Conservation (phyloP, 2,797 vertebrate genomes). For the Onychomys leucogaster region DNA sequence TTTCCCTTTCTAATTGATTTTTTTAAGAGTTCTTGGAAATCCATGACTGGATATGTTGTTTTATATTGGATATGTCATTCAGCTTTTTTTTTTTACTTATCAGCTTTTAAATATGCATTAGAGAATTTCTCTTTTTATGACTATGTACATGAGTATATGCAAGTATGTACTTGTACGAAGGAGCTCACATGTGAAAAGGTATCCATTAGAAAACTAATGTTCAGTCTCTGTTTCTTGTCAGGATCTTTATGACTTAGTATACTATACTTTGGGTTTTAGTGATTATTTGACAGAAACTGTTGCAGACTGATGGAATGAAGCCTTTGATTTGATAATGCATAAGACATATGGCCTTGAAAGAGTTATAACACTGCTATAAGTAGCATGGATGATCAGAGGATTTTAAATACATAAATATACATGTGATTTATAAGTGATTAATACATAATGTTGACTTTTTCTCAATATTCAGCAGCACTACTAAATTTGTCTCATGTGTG, state of each 20-base stretch:
- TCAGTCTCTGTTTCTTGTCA: neutral
- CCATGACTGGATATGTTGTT: neutral
- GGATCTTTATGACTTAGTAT: neutral
- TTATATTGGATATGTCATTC: neutral
- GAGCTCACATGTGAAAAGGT: neutral
- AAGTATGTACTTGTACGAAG: neutral
- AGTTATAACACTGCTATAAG: neutral
- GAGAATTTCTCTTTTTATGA: neutral
- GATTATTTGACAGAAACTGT: neutral
- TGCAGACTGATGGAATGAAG: neutral
- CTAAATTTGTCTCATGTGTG: neutral
- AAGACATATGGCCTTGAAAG: neutral
- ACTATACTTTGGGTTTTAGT: neutral
- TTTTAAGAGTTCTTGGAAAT: neutral
- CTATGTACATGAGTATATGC: neutral
- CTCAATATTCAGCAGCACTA: neutral
- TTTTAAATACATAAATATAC: neutral
- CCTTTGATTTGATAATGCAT: neutral
- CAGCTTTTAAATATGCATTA: neutral
- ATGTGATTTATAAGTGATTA: neutral
- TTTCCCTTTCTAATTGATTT: neutral
- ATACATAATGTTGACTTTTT: neutral
- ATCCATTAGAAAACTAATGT: neutral
- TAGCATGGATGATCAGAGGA: too few species aligned
- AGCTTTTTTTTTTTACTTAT: neutral